Percentiles rank a stretch among this genome's conserved stretches.
phyloP scores from a whole-genome alignment of 2,888 invertebrate species.

The Andrena praecox region DNA sequence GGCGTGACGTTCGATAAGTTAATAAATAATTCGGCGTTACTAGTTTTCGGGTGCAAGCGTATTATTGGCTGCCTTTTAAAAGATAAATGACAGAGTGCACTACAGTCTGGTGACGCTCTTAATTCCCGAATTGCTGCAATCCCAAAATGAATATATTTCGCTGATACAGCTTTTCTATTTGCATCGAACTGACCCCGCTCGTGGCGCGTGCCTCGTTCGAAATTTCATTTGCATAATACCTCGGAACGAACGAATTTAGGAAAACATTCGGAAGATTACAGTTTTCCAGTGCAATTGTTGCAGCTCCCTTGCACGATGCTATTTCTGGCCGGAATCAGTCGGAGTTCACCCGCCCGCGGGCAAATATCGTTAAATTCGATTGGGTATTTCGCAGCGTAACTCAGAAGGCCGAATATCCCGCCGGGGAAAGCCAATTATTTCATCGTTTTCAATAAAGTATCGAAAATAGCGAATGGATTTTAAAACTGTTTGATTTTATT shows the following conservation, averaged over 20 bases:
- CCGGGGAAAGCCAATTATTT: not conserved
- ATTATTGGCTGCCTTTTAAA: no score
- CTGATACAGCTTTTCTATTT: constrained; percentile 11
- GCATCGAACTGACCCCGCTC: no score
- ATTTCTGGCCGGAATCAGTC: constrained; percentile 1
- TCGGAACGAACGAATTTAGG: constrained; percentile 29
- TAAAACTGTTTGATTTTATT: not conserved
- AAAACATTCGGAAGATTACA: constrained; percentile 39
- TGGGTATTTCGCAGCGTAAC: not conserved
- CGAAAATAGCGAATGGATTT: no score
- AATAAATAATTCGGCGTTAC: not conserved
- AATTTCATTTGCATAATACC: constrained; percentile 49
- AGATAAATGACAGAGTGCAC: not conserved
- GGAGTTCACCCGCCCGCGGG: not conserved
- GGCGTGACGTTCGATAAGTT: not conserved
- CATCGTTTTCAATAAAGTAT: not conserved
- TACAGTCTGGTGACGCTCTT: not conserved
- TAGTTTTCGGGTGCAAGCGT: no score
- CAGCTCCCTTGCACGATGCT: not conserved
- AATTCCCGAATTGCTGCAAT: constrained; percentile 3
- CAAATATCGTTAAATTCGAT: constrained; percentile 23
- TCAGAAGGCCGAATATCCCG: not conserved
- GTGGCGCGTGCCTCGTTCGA: not conserved
- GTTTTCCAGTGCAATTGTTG: constrained; percentile 28
- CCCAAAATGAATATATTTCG: constrained; percentile 8